Percentiles rank a stretch among this genome's conserved stretches.
These are phyloP conservation scores for Ceyx melanurus DNA, from an alignment of 2,113 vertebrate species.

Conservation along the genomic window DNA sequence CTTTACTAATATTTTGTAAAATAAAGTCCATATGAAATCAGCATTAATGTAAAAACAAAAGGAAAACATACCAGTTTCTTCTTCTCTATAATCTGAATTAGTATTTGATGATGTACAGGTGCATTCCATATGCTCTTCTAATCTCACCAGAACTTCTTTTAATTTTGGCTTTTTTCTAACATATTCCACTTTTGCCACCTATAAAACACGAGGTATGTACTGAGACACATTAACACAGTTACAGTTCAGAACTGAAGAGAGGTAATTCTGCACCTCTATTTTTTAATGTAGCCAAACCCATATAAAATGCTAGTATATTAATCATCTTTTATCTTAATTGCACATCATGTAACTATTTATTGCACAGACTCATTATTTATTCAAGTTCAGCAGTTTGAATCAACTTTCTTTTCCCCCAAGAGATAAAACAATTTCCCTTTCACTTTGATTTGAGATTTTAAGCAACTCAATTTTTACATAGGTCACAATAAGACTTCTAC, in stretches of 20 bases:
- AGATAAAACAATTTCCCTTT: constrained; percentile 47
- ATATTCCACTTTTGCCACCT: constrained; percentile 99
- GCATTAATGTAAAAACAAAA: constrained; percentile 57
- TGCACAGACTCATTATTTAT: constrained; percentile 46
- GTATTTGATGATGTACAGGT: constrained; percentile 86
- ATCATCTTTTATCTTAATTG: constrained; percentile 60
- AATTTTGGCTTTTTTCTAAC: constrained; percentile 93
- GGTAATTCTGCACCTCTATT: background rate
- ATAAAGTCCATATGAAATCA: constrained; percentile 38
- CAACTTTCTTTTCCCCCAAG: constrained; percentile 25
- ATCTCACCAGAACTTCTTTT: constrained; percentile 95
- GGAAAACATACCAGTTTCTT: constrained; percentile 87
- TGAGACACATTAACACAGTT: constrained; percentile 45
- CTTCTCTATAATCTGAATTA: constrained; percentile 87
- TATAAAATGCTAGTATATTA: constrained; percentile 23
- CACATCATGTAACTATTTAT: constrained; percentile 34
- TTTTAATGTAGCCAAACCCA: constrained; percentile 47
- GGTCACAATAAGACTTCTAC: background rate
- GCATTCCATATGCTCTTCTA: constrained; percentile 98
- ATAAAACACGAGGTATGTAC: constrained; percentile 45
- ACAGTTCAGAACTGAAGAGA: constrained; percentile 44
- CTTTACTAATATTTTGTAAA: constrained; percentile 6
- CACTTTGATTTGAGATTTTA: background rate
- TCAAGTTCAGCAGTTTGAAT: constrained; percentile 51
- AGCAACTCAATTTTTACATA: background rate